Evolutionary conservation across 1,140 invertebrate species (phyloP), one percentile per base, ranked within the genome.

Genomic region (Bombus superbus): DNA sequence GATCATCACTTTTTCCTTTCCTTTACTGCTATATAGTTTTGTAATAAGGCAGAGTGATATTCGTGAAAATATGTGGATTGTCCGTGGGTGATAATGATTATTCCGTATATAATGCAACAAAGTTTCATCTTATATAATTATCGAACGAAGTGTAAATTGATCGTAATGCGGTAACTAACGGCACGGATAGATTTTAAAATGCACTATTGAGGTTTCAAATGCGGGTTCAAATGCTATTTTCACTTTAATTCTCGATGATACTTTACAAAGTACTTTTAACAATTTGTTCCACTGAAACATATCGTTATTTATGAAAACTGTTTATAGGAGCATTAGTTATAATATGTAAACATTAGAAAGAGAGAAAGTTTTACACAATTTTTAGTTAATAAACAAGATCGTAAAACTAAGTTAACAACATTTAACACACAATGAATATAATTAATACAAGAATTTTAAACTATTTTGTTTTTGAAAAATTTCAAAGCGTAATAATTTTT

Each of bases 121-220:
- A 53, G 22, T 53, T 62, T 40, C 18, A 32, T 72, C 47, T 81
- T 81, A 81, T 73, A 47, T 73, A 73, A 81, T 81, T 81, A 81
- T 81, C 13, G 79, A 81, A 72, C 68, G 47, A 40, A 38, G 47
- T 73, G 32, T 25, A 35, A 73, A 81, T 73, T 81, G 79, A 81
- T 81, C 22, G 47, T 73, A 59, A 81, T 81, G 79, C 47, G 68
- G 79, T 81, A 59, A 72, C 79, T 15, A 72, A 6, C 53, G 28
- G n/a, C 47, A 57, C 11, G 28, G 38, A 28, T 57, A n/a, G 47
- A 59, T 73, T 73, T 81, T 73, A 42, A 81, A 42, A 53, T 32
- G 79, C 79, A 81, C 38, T 59, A 15, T 13, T 32, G 68, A 73
- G 79, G 79, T 42, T 81, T 81, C 79, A 1, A 81, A 32, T 6